A percentile compares a stretch with the other conserved stretches of the same genome.
phyloP scores from a whole-genome alignment of 2,888 invertebrate species.

The Athrips mouffetella region DNA sequence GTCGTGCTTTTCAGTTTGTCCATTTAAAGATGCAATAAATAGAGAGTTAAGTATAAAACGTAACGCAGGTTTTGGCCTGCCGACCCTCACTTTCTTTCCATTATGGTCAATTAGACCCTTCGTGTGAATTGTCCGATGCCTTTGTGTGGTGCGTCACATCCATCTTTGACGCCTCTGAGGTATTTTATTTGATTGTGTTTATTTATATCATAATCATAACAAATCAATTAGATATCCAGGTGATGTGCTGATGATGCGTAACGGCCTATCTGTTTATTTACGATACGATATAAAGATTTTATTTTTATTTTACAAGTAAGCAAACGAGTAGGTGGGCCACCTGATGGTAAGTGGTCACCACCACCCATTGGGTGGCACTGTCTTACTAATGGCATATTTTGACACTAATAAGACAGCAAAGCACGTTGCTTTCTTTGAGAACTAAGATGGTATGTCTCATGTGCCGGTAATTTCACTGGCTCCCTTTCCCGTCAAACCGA shows the following conservation, averaged over 20 bases:
- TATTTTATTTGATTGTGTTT: neutral
- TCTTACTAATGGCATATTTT: no score
- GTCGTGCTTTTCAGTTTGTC: neutral
- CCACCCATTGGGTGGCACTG: no score
- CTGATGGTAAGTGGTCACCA: no score
- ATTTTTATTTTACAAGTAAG: no score
- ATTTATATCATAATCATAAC: neutral
- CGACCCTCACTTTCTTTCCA: conserved; percentile 32
- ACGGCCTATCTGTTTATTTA: neutral
- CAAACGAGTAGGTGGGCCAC: no score
- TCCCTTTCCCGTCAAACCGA: no score
- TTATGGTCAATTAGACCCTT: conserved; percentile 33
- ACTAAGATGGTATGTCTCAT: no score
- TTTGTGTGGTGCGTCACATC: neutral
- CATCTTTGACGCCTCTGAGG: neutral
- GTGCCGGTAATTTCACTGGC: no score
- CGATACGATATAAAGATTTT: neutral
- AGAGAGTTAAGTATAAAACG: conserved; percentile 17
- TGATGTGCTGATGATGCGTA: neutral
- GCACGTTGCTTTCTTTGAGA: no score
- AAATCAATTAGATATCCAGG: neutral
- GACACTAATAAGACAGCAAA: no score
- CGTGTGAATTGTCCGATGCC: conserved; percentile 13
- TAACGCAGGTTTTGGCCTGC: neutral
- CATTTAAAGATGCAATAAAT: conserved; percentile 17